Base-by-base conservation (phyloP, 2,888 invertebrate genomes). In the Netelia inedita region DNA sequence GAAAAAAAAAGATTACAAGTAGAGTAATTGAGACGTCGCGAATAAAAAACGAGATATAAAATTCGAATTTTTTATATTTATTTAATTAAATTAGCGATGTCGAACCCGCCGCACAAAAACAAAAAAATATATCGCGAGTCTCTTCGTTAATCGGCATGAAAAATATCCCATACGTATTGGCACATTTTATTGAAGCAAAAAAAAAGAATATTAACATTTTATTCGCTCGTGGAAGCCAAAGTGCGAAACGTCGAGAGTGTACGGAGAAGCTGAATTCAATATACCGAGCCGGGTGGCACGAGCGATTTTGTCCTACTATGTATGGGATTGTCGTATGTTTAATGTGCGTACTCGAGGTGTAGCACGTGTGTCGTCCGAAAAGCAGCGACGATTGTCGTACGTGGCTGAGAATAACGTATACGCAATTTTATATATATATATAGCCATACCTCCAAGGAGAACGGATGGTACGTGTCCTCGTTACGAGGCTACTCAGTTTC, bases 381-480 rank as follows among this genome's bases (percentile, higher is more conserved):
- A 74, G 41, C 61, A 53, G 68, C 59, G 68, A 63, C 68, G 61
- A 69, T 81, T 16, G 35, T 50, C 43, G 41, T 41, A 50, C 61
- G 74, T 35, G 78, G 69, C 50, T 35, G 50, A 78, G 5, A 28
- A 28, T 28, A 28, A 28, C 28, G 61, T 69, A 61, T 61, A 59
- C 59, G 43, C 19, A 50, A 16, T 21, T 59, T 1, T 21, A 21
- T 59, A 50, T 50, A 14, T 14, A 50, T 50, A 50, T 50, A n/a
- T 50, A 14, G 11, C 50, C 3, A 50, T n/a, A 50, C 50, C 14
- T n/a, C n/a, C 50, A 3, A 50, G 23, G 50, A 41, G 16, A 6
- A 41, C 35, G 16, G 28, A 19, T 59, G 14, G 59, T 14, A 69
- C 61, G 61, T 66, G 76, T 76, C 57, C 66, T 76, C 74, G 63